phyloP scores from a whole-genome alignment of 1,140 invertebrate species.

The Lysiphlebus fabarum region DNA sequence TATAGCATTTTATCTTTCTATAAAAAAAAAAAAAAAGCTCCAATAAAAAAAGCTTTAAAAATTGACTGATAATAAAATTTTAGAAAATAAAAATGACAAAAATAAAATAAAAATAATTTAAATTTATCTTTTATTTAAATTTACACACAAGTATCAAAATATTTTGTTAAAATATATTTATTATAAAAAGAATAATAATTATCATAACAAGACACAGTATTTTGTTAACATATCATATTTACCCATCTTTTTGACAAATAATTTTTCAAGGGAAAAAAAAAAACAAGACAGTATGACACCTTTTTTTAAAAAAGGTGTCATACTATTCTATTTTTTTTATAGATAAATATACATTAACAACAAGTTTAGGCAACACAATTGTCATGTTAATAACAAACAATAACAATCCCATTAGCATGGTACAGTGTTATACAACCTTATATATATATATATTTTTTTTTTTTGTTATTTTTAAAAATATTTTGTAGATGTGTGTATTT shows the following conservation, averaged over 20 bases:
- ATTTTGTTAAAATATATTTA: not conserved
- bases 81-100: too few species aligned
- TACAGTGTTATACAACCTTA: slow-evolving; percentile 26
- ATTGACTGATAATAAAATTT: not conserved
- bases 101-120: not conserved
- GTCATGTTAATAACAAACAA: slow-evolving; percentile 47
- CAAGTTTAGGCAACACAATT: slow-evolving; percentile 42
- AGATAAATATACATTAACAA: slow-evolving; percentile 30
- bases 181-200: slow-evolving; percentile 35
- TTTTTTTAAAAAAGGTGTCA: slow-evolving; percentile 23
- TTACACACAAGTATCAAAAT: not conserved
- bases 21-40: not conserved
- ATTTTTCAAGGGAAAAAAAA: slow-evolving; percentile 20
- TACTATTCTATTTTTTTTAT: slow-evolving; percentile 15
- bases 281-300: slow-evolving; percentile 20
- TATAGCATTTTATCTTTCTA: too few species aligned
- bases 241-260: slow-evolving; percentile 37
- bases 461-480: too few species aligned
- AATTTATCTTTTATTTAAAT: not conserved
- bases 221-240: slow-evolving; percentile 32
- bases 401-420: slow-evolving; percentile 45
- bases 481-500: too few species aligned
- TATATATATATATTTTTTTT: too few species aligned
- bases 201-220: slow-evolving; percentile 49
- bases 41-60: not conserved